Evolutionary conservation across 2,797 vertebrate genomes (phyloP).

Genomic region (Catamblyrhynchus diadema): DNA sequence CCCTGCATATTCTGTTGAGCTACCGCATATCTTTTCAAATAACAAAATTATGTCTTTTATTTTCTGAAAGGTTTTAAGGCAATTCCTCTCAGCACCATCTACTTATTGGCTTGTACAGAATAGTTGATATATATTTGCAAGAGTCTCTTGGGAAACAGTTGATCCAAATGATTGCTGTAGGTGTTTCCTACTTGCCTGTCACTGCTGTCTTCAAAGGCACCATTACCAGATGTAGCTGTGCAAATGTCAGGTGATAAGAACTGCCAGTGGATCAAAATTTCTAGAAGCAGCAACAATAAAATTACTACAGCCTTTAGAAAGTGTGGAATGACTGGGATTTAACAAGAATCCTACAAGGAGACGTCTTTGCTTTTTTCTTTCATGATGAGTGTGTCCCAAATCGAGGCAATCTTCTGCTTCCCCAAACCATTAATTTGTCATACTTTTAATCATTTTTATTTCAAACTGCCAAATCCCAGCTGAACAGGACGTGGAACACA

Average conservation of each 20-base stretch:
- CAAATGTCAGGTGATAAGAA: background rate
- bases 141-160: background rate
- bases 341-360: background rate
- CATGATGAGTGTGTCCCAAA: background rate
- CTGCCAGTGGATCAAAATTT: background rate
- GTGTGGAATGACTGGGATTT: background rate
- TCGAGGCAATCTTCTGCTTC: background rate
- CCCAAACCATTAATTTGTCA: background rate
- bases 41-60: background rate
- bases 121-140: background rate
- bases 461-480: background rate
- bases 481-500: background rate
- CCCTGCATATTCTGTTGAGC: background rate
- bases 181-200: background rate
- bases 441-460: background rate
- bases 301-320: background rate
- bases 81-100: background rate
- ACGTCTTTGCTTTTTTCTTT: background rate
- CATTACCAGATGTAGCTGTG: background rate
- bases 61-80: background rate
- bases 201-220: background rate
- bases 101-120: background rate
- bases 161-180: background rate
- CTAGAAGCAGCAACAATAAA: background rate
- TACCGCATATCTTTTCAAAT: background rate